These are phyloP conservation scores for Parelbella ahira DNA, from an alignment of 2,888 invertebrate species.

Conservation along the genomic window DNA sequence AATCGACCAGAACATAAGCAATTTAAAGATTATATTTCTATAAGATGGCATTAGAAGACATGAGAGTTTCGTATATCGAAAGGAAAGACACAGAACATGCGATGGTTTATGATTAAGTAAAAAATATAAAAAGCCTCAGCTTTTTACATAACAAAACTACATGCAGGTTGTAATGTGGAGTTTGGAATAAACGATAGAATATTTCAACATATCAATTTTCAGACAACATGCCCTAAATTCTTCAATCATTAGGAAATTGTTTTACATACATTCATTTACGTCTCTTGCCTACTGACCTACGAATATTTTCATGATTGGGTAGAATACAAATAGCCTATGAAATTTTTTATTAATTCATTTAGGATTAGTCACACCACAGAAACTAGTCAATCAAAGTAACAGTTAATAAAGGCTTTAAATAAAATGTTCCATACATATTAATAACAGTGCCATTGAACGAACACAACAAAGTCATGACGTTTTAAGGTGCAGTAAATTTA, in stretches of 20 bases:
- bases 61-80: constrained; percentile 28
- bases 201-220: constrained; percentile 12
- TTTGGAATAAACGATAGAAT: constrained; percentile 9
- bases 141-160: constrained; percentile 35
- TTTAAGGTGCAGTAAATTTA: too few relatives aligned
- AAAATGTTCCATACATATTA: too few relatives aligned
- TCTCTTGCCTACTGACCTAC: constrained; percentile 2
- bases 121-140: constrained; percentile 49
- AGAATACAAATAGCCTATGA: background rate
- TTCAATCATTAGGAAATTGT: constrained; percentile 24
- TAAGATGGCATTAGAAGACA: too few relatives aligned
- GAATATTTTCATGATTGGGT: constrained; percentile 6
- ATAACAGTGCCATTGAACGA: too few relatives aligned
- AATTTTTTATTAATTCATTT: background rate
- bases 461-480: too few relatives aligned
- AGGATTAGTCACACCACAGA: background rate
- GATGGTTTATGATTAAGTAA: constrained; percentile 50
- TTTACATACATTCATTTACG: constrained; percentile 1
- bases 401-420: too few relatives aligned
- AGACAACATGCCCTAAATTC: constrained; percentile 20
- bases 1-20: too few relatives aligned
- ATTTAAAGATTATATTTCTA: too few relatives aligned
- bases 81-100: constrained; percentile 59
- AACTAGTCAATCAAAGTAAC: background rate
- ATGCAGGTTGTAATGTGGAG: constrained; percentile 38